Conservation (phyloP, 37 sponge, comb jelly and placozoan species). For the Agelas oroides region DNA sequence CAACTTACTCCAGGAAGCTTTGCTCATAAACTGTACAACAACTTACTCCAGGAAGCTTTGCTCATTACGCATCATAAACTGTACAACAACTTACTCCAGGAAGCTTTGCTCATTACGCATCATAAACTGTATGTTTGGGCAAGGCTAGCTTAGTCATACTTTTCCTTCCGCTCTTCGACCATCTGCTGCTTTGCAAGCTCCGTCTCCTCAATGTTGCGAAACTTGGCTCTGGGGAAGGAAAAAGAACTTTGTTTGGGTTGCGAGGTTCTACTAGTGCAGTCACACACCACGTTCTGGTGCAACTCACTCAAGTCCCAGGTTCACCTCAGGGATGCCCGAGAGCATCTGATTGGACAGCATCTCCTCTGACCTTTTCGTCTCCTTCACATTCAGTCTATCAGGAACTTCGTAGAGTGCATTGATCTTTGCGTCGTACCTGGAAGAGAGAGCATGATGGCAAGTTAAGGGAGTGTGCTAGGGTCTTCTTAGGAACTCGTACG, state of each 20-base stretch:
- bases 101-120: too few species aligned
- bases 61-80: too few species aligned
- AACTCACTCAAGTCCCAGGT: conserved; percentile 90
- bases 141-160: too few species aligned
- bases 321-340: conserved; percentile 93
- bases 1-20: too few species aligned
- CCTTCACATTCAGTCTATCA: conserved; percentile 54
- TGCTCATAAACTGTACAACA: too few species aligned
- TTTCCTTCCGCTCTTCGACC: conserved; percentile 48
- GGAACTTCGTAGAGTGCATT: conserved; percentile 77
- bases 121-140: too few species aligned
- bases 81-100: too few species aligned
- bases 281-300: background rate
- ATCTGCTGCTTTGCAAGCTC: conserved; percentile 71
- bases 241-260: too few species aligned
- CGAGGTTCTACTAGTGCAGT: background rate
- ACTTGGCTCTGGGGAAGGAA: conserved; percentile 68
- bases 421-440: conserved; percentile 75
- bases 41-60: too few species aligned
- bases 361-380: conserved; percentile 69
- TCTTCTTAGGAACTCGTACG: too few species aligned
- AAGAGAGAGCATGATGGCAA: too few species aligned
- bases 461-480: too few species aligned
- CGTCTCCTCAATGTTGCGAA: conserved; percentile 89
- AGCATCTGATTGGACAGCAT: conserved; percentile 96